Conservation (phyloP, 2,888 invertebrate species). For the Drosophila setosimentum region DNA sequence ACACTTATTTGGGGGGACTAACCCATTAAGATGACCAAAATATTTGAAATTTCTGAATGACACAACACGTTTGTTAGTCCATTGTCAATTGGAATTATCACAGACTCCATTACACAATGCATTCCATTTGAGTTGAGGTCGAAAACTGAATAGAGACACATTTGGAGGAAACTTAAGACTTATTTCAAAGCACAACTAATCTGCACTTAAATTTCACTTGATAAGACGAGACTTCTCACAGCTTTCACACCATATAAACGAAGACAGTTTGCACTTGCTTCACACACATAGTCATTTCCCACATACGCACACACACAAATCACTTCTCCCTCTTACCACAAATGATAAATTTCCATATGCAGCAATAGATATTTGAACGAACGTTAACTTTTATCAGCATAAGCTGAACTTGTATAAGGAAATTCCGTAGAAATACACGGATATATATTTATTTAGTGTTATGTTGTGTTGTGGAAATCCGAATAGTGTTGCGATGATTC, state of each 20-base stretch:
- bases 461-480: slow-evolving; percentile 12
- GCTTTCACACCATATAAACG: slow-evolving; percentile 34
- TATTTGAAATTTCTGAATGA: slow-evolving; percentile 3
- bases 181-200: slow-evolving; percentile 26
- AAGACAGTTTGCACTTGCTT: slow-evolving; percentile 14
- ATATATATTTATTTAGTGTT: neutral
- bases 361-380: slow-evolving; percentile 13
- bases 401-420: neutral
- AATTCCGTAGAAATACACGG: slow-evolving; percentile 4
- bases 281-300: slow-evolving; percentile 9
- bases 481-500: slow-evolving; percentile 29
- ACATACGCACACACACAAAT: neutral
- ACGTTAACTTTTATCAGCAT: slow-evolving; percentile 14
- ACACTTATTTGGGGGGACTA: neutral
- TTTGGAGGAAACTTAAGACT: slow-evolving; percentile 17
- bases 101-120: slow-evolving; percentile 35
- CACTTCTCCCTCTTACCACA: slow-evolving; percentile 44
- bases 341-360: slow-evolving; percentile 51
- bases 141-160: neutral
- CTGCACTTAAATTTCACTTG: slow-evolving; percentile 34
- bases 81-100: slow-evolving; percentile 7
- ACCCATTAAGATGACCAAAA: neutral
- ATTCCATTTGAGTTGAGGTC: slow-evolving; percentile 22
- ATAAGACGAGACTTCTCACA: slow-evolving; percentile 42
- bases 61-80: neutral